Base-by-base conservation (phyloP, 2,113 vertebrate species). In the Eulacestoma nigropectus region DNA sequence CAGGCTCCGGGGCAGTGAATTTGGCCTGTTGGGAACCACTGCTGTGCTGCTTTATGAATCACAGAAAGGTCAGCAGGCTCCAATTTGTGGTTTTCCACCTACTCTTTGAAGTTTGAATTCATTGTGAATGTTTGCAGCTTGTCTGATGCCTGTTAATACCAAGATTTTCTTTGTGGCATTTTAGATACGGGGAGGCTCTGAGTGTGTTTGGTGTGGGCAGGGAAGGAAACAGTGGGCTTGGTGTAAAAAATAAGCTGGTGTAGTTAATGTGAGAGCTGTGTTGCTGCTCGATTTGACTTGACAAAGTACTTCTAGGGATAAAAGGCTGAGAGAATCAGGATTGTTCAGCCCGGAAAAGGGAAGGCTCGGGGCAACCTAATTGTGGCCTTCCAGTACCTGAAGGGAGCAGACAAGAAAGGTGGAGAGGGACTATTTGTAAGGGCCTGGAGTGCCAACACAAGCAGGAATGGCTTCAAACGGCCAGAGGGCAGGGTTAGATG, bases 1-100 rank as follows among this genome's bases (percentile, higher is more conserved):
- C 22, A 75, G 52, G 83, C 95, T 90, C 52, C 68, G 73, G 92
- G 96, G 95, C 93, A 95, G 21, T 90, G 84, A 90, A 90, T 92
- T 88, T 72, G 79, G 39, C 80, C 80, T 50, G 8, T 74, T 59
- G 72, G 72, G 79, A 92, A 32, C 39, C 20, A 78, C 90, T 59
- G 55, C 68, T 70, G 3, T 68, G 79, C 69, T 37, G 12, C 84
- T 84, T 69, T 37, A 70, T 96, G 95, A 95, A 75, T 97, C 92
- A 94, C 52, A 49, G 64, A 46, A 59, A 67, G 87, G 85, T 83
- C 83, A 84, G 75, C 42, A 87, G 81, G 78, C 56, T 89, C 56
- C 80, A 76, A 92, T 96, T 96, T 96, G 95, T 81, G 93, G 90
- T 90, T 97, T 97, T 21, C 86, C 90, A 95, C 95, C 84, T 92